Evolutionary conservation across 2,888 invertebrate species (phyloP), one percentile per base, ranked within the genome.

Genomic region (Brachylomia viminalis): DNA sequence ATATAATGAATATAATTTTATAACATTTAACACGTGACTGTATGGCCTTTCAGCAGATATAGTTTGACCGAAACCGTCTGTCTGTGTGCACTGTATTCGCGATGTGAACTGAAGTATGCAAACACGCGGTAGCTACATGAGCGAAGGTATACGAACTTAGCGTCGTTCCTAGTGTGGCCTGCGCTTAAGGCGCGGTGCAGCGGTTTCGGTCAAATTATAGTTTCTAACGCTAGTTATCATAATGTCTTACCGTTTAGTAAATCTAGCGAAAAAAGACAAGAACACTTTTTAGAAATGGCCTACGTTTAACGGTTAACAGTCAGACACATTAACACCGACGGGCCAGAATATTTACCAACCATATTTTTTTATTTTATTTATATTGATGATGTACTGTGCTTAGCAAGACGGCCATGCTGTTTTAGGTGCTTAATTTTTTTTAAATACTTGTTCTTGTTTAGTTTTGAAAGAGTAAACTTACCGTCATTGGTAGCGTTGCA

Each of bases 401-500:
- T 6, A 27, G 15, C 27, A 15, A 15, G 10, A 23, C 1, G 15
- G 23, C 8, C 47, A 58, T 49, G 27, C 8, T 3, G 4, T 52
- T 27, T 38, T 7, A 23, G 27, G 33, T 20, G 47, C 15, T 27
- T 17, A 33, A 49, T 49, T 52, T n/a, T 1, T n/a, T n/a, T 10
- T 20, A 45, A 62, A 52, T 15, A 3, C 6, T 49, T 52, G 20
- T 27, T 27, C 1, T 27, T 52, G 6, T 45, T 45, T 4, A 66
- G 2, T 49, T 38, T 49, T 23, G 27, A 38, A 42, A 23, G 0
- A 47, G 23, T 33, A n/a, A 11, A 38, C 80, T 89, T 90, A 95
- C 96, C 95, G 77, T 90, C 90, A 87, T 96, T 96, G 15, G 83
- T 91, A 3, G 95, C 95, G 70, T 93, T 94, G 79, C 96, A 96